Conservation (phyloP, 2,797 vertebrate species). For the Pempheris klunzingeri region DNA sequence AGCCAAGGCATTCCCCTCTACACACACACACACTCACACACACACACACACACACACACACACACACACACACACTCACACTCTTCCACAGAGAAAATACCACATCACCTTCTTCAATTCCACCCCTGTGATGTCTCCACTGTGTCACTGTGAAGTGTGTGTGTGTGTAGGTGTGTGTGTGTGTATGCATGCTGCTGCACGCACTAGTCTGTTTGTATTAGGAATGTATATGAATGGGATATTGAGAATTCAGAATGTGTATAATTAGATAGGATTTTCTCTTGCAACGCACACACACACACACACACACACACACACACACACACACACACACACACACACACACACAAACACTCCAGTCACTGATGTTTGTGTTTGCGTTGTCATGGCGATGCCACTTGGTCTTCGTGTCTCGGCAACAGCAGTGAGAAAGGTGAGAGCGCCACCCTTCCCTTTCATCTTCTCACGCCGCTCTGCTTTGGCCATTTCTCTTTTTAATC, state of each 20-base stretch:
- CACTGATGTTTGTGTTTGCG: conserved; percentile 67
- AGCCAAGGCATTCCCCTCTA: conserved; percentile 71
- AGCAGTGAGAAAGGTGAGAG: conserved; percentile 67
- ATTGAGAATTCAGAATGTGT: conserved; percentile 41
- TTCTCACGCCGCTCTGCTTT: conserved; percentile 11
- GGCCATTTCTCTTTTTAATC: not conserved
- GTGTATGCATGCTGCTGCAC: not conserved
- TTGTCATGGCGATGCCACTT: conserved; percentile 71
- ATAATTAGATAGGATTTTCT: conserved; percentile 58
- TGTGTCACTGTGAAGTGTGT: conserved; percentile 18
- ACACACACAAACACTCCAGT: conserved; percentile 7
- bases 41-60: conserved; percentile 35
- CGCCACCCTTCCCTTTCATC: conserved; percentile 47
- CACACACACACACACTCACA: conserved; percentile 19
- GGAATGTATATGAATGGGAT: conserved; percentile 4
- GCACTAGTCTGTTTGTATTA: conserved; percentile 37
- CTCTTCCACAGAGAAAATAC: conserved; percentile 27
- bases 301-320: conserved; percentile 2
- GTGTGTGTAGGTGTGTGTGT: conserved; percentile 8
- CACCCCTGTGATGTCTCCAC: conserved; percentile 38
- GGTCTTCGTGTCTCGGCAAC: conserved; percentile 52
- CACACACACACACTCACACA: conserved; percentile 36
- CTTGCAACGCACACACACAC: conserved; percentile 23
- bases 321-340: conserved; percentile 9
- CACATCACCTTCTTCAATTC: conserved; percentile 48